Evolutionary conservation across 2,797 vertebrate genomes (phyloP).

Genomic region (Zalophus californianus): DNA sequence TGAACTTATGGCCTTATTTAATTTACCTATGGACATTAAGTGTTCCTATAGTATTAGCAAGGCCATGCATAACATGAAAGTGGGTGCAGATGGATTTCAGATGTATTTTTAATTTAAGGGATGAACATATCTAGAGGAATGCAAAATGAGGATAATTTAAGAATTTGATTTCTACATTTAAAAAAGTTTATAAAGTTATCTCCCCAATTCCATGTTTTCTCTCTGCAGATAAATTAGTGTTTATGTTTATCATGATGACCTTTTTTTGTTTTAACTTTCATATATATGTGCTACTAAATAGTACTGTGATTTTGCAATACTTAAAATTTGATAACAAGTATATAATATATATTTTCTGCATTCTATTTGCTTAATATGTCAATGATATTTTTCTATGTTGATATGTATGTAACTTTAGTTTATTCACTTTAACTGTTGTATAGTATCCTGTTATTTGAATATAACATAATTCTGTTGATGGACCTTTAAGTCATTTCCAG

Average conservation of each 20-base stretch:
- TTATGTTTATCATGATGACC: neutral
- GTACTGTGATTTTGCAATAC: neutral
- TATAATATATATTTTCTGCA: neutral
- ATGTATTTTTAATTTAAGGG: neutral
- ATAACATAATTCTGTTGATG: neutral
- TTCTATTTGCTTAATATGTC: neutral
- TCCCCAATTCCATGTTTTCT: neutral
- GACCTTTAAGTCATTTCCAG: neutral
- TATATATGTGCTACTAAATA: neutral
- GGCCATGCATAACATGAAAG: neutral
- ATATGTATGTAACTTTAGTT: neutral
- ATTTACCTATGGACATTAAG: neutral
- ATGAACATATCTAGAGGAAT: neutral
- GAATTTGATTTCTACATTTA: neutral
- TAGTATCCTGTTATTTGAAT: neutral
- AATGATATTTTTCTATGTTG: neutral
- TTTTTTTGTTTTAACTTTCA: conserved; percentile 31
- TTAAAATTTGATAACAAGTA: neutral
- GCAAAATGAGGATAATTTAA: conserved; percentile 26
- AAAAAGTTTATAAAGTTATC: neutral
- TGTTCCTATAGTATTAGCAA: neutral
- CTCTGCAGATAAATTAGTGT: neutral
- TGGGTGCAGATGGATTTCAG: neutral
- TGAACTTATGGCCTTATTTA: neutral
- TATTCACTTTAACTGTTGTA: neutral